These are phyloP conservation scores for Aviceda subcristata DNA, from an alignment of 2,113 vertebrate genomes.

Conservation along the genomic window DNA sequence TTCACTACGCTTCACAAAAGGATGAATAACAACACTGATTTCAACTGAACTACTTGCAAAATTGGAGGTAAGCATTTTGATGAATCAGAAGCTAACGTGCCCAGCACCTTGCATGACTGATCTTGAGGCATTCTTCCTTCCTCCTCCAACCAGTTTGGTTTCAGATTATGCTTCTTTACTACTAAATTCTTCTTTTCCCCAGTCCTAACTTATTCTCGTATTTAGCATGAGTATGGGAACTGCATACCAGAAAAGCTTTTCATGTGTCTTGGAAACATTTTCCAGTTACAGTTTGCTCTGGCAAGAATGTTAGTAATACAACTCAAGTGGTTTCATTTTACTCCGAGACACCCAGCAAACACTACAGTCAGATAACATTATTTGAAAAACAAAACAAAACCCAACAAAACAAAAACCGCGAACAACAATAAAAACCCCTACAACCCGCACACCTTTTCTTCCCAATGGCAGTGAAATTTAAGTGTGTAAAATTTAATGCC, in stretches of 20 bases:
- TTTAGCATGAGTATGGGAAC: not conserved
- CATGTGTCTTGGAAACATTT: not conserved
- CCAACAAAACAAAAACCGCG: not conserved
- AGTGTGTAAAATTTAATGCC: not conserved
- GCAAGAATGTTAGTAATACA: not conserved
- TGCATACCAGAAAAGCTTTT: not conserved
- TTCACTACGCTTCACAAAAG: not conserved
- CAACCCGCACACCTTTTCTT: not conserved
- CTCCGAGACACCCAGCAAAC: not conserved
- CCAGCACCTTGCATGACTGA: not conserved
- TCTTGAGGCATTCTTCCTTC: not conserved
- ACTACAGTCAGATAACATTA: not conserved
- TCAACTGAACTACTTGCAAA: not conserved
- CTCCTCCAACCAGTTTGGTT: not conserved
- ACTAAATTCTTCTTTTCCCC: not conserved
- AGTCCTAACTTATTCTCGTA: not conserved
- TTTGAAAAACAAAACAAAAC: no score
- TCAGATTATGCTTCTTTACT: not conserved
- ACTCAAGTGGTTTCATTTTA: not conserved
- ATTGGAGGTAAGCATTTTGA: not conserved
- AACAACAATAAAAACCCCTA: no score
- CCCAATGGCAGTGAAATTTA: not conserved
- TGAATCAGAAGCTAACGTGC: not conserved
- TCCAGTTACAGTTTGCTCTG: not conserved
- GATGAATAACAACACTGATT: not conserved